Base-by-base conservation (phyloP, 2,888 invertebrate species). In the Cephonodes hylas region DNA sequence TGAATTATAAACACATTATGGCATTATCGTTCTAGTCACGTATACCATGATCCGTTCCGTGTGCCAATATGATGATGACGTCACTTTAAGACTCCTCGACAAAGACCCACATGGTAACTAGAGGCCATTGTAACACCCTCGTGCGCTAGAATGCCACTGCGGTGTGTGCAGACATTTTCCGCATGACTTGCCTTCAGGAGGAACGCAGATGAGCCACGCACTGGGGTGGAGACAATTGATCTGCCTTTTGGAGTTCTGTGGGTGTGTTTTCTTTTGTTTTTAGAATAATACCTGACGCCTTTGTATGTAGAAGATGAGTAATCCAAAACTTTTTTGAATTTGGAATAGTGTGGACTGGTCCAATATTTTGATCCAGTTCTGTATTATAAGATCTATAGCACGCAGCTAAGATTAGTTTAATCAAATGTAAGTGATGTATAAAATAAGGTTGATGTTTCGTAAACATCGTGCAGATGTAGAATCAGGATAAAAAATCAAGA, bases 141-240 rank as follows among this genome's bases (percentile, higher is more conserved):
- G n/a, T 38, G 38, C n/a, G 38, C n/a, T 38, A 38, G 38, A 38
- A 38, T 38, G 22, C 46, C 42, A 46, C 45, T 57, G 63, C 59
- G 58, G 5, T 57, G 57, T n/a, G 34, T 60, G 53, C 63, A 22
- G 53, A 67, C 58, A 67, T 70, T 73, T 66, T 65, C 68, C 63
- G 66, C 58, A 64, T n/a, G 65, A 64, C 65, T 73, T 66, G 66
- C 72, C 66, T 34, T 44, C 8, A 22, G 20, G 44, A 44, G 44
- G 44, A 20, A 8, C 2, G 44, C 20, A 44, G 44, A 44, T 44
- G 44, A 44, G 44, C 20, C 44, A 20, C 44, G 20, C 44, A 0
- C 0, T 10, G 44, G 44, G 6, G 44, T 8, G 1, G 44, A 10
- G 44, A 44, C n/a, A n/a, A n/a, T 8, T 34, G 34, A 34, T 34